These are phyloP conservation scores for Odontothrips loti DNA, from an alignment of 2,888 invertebrate species.

Conservation along the genomic window DNA sequence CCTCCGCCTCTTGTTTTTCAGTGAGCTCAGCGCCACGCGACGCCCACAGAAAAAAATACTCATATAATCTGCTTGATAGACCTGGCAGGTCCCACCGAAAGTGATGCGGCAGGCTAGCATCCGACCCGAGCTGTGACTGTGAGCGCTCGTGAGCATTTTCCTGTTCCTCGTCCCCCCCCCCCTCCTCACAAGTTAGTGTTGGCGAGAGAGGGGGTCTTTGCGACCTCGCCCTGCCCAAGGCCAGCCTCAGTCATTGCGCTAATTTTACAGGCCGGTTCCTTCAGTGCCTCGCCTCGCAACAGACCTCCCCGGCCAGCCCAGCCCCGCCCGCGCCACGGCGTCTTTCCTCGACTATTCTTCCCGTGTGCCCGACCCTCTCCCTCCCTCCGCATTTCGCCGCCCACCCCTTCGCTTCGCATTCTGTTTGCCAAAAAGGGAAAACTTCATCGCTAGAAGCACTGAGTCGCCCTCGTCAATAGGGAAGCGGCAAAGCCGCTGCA, in stretches of 20 bases:
- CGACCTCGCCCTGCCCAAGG: slow-evolving; percentile 6
- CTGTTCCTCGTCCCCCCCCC: neutral
- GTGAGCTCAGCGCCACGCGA: no score
- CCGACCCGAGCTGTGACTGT: no score
- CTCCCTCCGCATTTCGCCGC: neutral
- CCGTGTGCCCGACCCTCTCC: neutral
- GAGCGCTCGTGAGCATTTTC: neutral
- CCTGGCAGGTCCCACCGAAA: no score
- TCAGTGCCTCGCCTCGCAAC: neutral
- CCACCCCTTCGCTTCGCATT: neutral
- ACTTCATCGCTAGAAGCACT: no score
- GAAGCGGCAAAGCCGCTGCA: no score
- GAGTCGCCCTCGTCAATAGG: no score
- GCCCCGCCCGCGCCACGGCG: neutral
- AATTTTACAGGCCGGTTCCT: neutral
- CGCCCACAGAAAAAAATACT: no score
- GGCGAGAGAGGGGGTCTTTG: neutral
- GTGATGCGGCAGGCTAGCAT: no score
- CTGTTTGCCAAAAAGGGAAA: no score
- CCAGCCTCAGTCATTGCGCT: neutral
- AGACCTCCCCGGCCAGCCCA: neutral
- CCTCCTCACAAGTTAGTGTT: neutral
- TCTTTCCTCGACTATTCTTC: neutral
- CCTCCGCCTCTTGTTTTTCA: no score
- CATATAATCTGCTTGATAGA: no score